phyloP scores from a whole-genome alignment of 2,113 vertebrate genomes.

The Anhinga rufa region DNA sequence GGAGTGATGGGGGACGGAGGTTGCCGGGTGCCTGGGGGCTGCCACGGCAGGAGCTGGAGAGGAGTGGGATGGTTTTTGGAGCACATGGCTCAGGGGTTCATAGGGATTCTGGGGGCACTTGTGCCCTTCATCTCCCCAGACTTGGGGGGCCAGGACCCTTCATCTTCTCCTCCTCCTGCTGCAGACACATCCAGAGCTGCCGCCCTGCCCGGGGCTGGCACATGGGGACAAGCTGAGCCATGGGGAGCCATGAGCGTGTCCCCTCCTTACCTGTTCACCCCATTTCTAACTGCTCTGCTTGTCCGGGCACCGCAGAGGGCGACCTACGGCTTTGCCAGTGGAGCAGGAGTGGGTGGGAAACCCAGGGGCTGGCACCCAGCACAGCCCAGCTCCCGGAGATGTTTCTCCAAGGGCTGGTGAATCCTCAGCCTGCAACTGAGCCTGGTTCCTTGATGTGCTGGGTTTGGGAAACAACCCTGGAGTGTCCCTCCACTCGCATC shows the following conservation, averaged over 20 bases:
- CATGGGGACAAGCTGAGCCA: neutral
- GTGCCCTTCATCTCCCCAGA: neutral
- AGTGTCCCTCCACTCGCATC: neutral
- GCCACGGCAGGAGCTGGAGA: neutral
- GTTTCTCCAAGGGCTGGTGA: neutral
- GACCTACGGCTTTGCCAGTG: neutral
- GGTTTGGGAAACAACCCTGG: neutral
- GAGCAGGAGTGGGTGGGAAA: neutral
- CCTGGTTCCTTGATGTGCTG: fast-evolving
- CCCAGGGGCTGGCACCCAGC: neutral
- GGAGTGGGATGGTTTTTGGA: neutral
- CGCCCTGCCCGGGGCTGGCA: neutral
- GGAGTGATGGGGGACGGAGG: fast-evolving
- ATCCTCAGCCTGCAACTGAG: neutral
- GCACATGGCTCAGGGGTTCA: fast-evolving
- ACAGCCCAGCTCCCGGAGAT: neutral
- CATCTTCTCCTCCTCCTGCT: neutral
- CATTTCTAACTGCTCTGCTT: neutral
- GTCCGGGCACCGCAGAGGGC: neutral
- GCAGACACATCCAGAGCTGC: neutral
- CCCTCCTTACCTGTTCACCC: neutral
- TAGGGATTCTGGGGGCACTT: neutral
- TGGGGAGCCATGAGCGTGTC: fast-evolving
- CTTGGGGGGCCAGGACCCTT: neutral
- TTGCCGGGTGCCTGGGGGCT: neutral